Conservation (phyloP, 2,888 invertebrate genomes). For the Tiphia femorata region DNA sequence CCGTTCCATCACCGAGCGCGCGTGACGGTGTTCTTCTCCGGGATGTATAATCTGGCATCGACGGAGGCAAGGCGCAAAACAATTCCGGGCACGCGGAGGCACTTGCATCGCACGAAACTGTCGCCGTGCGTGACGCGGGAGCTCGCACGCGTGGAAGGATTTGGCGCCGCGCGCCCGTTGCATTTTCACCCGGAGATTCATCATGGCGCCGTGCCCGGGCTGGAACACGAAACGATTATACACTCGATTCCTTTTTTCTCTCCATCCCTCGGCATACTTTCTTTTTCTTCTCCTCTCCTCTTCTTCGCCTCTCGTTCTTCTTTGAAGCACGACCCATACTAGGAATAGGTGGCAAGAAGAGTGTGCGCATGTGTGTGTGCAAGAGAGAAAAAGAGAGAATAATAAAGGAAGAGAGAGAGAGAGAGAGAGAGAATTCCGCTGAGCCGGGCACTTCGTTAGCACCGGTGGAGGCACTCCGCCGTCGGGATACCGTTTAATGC, state of each 20-base stretch:
- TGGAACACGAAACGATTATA: conserved; percentile 2
- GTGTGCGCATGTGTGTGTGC: not conserved
- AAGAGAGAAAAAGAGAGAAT: not conserved
- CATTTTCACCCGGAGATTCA: conserved; percentile 19
- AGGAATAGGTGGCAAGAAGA: not conserved
- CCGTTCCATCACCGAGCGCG: no score
- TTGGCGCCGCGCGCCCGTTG: not conserved
- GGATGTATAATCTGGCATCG: conserved; percentile 33
- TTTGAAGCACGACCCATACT: not conserved
- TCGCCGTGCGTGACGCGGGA: conserved; percentile 13
- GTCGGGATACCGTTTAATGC: conserved; percentile 18
- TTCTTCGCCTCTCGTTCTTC: not conserved
- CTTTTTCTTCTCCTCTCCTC: not conserved
- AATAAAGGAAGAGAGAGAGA: not conserved
- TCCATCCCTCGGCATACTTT: not conserved
- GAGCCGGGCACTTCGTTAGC: conserved; percentile 19
- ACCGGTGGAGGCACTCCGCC: conserved; percentile 1
- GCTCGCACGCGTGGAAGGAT: not conserved
- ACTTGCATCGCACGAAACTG: conserved; percentile 14
- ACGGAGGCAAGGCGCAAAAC: conserved; percentile 28
- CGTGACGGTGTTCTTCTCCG: conserved; percentile 36
- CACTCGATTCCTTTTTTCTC: not conserved
- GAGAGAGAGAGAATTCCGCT: conserved; percentile 1
- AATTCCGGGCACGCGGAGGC: conserved; percentile 15
- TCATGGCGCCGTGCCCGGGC: conserved; percentile 15